These are phyloP conservation scores for Paguma larvata DNA, from an alignment of 2,797 vertebrate species.

Conservation along the genomic window DNA sequence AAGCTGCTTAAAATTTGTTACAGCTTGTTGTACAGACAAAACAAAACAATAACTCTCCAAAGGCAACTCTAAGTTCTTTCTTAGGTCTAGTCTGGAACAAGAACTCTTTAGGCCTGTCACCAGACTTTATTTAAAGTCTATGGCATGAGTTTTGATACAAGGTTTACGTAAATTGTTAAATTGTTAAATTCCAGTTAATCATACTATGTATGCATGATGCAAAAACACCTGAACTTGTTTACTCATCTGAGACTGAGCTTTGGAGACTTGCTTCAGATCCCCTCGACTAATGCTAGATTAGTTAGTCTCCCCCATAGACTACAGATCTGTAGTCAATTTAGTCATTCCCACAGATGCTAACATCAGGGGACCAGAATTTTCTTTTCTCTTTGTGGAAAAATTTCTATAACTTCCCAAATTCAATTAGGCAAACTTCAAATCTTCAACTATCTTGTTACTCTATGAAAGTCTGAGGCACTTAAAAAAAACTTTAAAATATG, in stretches of 20 bases:
- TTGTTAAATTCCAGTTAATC: conserved; percentile 23
- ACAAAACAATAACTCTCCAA: background rate
- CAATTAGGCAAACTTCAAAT: background rate
- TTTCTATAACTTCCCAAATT: background rate
- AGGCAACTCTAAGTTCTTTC: background rate
- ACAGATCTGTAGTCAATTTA: background rate
- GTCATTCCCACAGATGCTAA: conserved; percentile 5
- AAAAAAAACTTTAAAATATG: background rate
- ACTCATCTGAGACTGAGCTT: background rate
- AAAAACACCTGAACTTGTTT: conserved; percentile 8
- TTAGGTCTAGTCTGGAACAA: background rate
- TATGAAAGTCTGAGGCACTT: conserved; percentile 13
- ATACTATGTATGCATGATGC: background rate
- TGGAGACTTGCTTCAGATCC: background rate
- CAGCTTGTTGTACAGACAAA: conserved; percentile 49
- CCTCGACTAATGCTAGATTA: background rate
- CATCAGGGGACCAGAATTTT: background rate
- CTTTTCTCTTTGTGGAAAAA: conserved; percentile 43
- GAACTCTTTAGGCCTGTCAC: background rate
- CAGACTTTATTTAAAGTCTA: conserved; percentile 25
- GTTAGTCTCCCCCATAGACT: background rate
- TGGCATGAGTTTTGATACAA: conserved; percentile 8
- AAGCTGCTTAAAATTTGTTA: conserved; percentile 45
- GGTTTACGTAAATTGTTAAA: background rate
- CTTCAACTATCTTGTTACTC: background rate